Evolutionary conservation across 2,888 invertebrate genomes (phyloP).

Genomic region (Epinotia brunnichana): DNA sequence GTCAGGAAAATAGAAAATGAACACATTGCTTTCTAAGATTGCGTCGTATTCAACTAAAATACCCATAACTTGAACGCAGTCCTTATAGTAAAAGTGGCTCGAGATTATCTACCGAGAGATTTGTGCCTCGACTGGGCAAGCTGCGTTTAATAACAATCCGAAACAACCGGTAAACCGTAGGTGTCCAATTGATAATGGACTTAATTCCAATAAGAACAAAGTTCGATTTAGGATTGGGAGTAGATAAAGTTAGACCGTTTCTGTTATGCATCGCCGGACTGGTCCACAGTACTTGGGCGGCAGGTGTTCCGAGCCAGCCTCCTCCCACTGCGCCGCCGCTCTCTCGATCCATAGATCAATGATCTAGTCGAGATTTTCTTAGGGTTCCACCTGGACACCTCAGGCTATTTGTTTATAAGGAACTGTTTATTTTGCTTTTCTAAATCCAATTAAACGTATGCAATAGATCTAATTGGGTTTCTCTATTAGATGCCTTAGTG

Average conservation of each 20-base stretch:
- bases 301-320: constrained; percentile 80
- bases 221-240: constrained; percentile 54
- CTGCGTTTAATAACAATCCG: constrained; percentile 24
- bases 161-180: constrained; percentile 45
- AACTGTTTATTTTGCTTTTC: constrained; percentile 26
- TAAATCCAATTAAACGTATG: background rate
- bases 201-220: constrained; percentile 55
- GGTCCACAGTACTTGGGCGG: constrained; percentile 81
- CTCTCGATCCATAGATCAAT: constrained; percentile 74
- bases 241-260: constrained; percentile 51
- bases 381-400: constrained; percentile 61
- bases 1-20: constrained; percentile 4
- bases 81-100: constrained; percentile 73
- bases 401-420: constrained; percentile 41
- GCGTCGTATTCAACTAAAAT: constrained; percentile 52
- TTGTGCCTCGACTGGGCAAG: constrained; percentile 73
- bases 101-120: constrained; percentile 77
- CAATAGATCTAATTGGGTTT: background rate
- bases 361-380: constrained; percentile 80
- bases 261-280: constrained; percentile 54
- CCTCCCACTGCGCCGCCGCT: constrained; percentile 78
- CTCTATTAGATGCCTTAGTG: background rate
- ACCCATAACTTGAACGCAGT: constrained; percentile 61
- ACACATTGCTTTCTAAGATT: constrained; percentile 48
- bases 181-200: constrained; percentile 49